Conservation (phyloP, 2,797 vertebrate species). For the Pampus argenteus region DNA sequence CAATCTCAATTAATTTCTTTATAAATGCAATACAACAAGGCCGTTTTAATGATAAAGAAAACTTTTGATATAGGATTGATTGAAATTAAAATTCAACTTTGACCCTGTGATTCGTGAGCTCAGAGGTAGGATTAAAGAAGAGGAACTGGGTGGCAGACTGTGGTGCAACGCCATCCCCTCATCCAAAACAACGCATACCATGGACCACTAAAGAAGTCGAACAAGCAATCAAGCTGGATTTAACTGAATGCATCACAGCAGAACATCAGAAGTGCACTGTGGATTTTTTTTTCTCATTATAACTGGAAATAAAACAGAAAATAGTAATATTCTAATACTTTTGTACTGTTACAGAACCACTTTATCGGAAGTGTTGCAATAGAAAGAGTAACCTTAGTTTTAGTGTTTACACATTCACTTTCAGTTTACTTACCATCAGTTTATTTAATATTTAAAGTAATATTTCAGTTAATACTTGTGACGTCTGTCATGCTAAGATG, state of each 20-base stretch:
- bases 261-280: constrained; percentile 90
- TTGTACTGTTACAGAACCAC: constrained; percentile 98
- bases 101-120: constrained; percentile 61
- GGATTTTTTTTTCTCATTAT: constrained; percentile 86
- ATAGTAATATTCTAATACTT: constrained; percentile 90
- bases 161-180: constrained; percentile 40
- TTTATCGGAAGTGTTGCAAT: constrained; percentile 98
- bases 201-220: constrained; percentile 86
- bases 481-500: constrained; percentile 95
- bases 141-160: constrained; percentile 38
- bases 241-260: constrained; percentile 66
- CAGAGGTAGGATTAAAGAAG: constrained; percentile 33
- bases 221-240: constrained; percentile 71
- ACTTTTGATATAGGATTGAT: constrained; percentile 36
- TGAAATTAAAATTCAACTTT: constrained; percentile 45
- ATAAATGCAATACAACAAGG: constrained; percentile 29
- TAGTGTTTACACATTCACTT: constrained; percentile 98
- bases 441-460: constrained; percentile 99
- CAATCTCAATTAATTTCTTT: constrained; percentile 40
- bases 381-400: constrained; percentile 93
- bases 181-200: constrained; percentile 60
- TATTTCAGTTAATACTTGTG: constrained; percentile 98
- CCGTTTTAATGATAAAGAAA: constrained; percentile 31
- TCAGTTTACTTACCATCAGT: constrained; percentile 87
- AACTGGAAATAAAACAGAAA: constrained; percentile 91